These are phyloP conservation scores for Garra rufa DNA, from an alignment of 2,113 vertebrate species.

Conservation along the genomic window DNA sequence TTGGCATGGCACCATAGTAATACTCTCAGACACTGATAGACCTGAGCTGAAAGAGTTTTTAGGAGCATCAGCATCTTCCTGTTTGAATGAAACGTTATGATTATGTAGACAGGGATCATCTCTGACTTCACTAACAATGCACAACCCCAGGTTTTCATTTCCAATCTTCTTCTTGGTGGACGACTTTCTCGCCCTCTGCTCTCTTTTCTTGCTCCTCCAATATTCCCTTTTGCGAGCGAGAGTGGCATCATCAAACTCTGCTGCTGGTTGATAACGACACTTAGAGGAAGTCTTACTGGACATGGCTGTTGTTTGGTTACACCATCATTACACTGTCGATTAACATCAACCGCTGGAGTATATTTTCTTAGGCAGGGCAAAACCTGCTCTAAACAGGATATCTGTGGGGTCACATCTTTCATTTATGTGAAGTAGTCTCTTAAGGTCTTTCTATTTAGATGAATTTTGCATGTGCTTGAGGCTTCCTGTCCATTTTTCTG, in stretches of 20 bases:
- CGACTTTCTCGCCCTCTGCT: slow-evolving; percentile 76
- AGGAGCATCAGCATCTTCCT: slow-evolving; percentile 13
- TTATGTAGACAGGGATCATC: slow-evolving; percentile 47
- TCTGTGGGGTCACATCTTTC: slow-evolving; percentile 36
- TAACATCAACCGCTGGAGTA: background rate
- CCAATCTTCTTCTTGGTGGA: slow-evolving; percentile 55
- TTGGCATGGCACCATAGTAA: slow-evolving; percentile 37
- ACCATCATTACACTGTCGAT: slow-evolving; percentile 41
- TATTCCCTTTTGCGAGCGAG: slow-evolving; percentile 79
- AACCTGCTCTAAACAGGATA: background rate
- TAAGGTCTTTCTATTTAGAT: slow-evolving; percentile 1
- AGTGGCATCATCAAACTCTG: slow-evolving; percentile 72
- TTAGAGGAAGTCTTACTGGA: slow-evolving; percentile 64
- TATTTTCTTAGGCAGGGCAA: background rate
- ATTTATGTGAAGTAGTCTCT: slow-evolving; percentile 19
- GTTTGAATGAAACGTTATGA: slow-evolving; percentile 52
- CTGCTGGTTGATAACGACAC: slow-evolving; percentile 71
- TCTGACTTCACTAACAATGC: slow-evolving; percentile 22
- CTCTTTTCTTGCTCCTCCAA: slow-evolving; percentile 80
- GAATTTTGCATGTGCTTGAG: background rate
- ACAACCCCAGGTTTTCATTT: slow-evolving; percentile 27
- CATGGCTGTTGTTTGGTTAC: slow-evolving; percentile 62
- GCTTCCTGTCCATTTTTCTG: background rate
- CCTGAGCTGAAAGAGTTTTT: slow-evolving; percentile 29
- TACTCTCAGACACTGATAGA: slow-evolving; percentile 10